Evolutionary conservation across 1,140 invertebrate genomes (phyloP), one percentile per base, ranked within the genome.

Genomic region (Bombus consobrinus): DNA sequence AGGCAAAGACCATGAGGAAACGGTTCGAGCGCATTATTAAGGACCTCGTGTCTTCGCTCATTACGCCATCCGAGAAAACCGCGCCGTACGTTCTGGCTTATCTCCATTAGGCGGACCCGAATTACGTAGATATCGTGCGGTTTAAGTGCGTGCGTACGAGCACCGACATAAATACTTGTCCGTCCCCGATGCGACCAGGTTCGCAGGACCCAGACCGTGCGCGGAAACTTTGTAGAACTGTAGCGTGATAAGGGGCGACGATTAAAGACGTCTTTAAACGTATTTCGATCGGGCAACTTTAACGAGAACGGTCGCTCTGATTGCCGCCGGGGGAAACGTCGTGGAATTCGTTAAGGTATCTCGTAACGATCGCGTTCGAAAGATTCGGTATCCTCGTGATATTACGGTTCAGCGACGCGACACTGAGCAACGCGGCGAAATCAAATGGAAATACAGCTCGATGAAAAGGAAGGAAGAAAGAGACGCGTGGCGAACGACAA

Each of bases 31-130:
- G 68, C 68, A 22, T 86, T 88, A 91, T 91, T 90, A 90, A 91
- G 85, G 87, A 66, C 59, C 66, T 28, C 68, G 81, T 80, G 90
- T 88, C 84, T 89, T 90, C 89, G 87, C 90, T 91, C 90, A 83
- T 91, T 91, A 91, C 84, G 77, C 87, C 89, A 89, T 78, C 85
- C 90, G 90, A 89, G 89, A 89, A 91, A 91, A 88, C 89, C 89
- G 74, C 90, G 47, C 89, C 89, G 81, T 91, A 91, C 81, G 87
- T 89, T 91, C 68, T 43, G 80, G 89, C 87, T 91, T 91, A 91
- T 91, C 90, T 91, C 89, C 90, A 85, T 91, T 91, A 89, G 80
- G 88, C 81, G 76, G 82, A 39, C 88, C 75, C 62, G 86, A 88
- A 90, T 90, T 90, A 78, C 83, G 53, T 64, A 71, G 78, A 68